Conservation (phyloP, 2,113 vertebrate genomes). For the Dasyprocta punctata region DNA sequence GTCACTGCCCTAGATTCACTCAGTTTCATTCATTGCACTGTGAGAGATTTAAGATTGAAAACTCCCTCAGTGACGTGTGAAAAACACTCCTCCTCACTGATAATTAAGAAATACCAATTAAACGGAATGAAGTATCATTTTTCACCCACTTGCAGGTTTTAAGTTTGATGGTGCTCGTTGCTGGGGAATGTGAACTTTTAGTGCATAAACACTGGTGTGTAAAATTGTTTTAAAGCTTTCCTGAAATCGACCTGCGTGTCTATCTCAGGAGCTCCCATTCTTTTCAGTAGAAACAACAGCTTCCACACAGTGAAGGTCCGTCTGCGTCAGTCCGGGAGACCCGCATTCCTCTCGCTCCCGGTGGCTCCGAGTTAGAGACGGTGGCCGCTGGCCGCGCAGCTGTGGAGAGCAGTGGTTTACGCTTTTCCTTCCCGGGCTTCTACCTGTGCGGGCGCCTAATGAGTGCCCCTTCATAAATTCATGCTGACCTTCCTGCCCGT, state of each 20-base stretch:
- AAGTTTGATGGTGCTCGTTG: background rate
- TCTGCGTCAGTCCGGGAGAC: background rate
- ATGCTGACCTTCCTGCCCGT: background rate
- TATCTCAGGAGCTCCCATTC: background rate
- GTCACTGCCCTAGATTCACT: background rate
- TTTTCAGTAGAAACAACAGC: background rate
- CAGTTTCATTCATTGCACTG: background rate
- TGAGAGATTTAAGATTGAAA: background rate
- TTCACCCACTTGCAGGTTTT: background rate
- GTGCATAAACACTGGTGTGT: background rate
- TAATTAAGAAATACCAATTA: background rate
- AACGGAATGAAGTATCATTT: background rate
- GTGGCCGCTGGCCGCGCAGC: no score
- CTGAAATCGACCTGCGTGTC: background rate
- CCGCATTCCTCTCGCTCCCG: background rate
- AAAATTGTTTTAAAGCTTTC: background rate
- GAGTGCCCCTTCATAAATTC: background rate
- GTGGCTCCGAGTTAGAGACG: background rate
- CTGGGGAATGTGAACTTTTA: background rate
- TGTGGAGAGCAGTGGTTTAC: no score
- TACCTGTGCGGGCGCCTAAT: accelerated
- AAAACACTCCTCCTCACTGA: background rate
- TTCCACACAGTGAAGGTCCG: background rate
- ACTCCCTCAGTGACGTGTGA: background rate
- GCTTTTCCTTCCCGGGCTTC: background rate